These are phyloP conservation scores for Dolichopus griseipennis DNA, from an alignment of 2,888 invertebrate genomes.

Conservation along the genomic window DNA sequence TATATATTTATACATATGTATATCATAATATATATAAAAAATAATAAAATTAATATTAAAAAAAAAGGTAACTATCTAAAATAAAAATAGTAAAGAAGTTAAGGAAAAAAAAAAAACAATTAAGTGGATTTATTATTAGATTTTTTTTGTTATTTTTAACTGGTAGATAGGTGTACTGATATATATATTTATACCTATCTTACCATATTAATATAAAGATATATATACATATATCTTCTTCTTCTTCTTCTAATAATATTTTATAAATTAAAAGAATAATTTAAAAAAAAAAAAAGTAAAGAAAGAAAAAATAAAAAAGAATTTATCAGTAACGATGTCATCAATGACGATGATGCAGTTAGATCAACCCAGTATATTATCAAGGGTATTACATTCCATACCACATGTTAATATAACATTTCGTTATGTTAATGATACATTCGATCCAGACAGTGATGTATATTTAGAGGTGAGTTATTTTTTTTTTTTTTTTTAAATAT, in stretches of 20 bases:
- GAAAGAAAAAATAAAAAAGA: neutral
- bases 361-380: conserved; percentile 75
- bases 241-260: neutral
- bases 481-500: too few relatives aligned
- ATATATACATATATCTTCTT: neutral
- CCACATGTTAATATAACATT: conserved; percentile 88
- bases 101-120: neutral
- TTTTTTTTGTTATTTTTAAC: neutral
- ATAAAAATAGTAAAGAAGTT: neutral
- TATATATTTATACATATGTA: too few relatives aligned
- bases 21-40: neutral
- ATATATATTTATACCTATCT: neutral
- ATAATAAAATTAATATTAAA: neutral
- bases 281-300: neutral
- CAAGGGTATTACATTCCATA: conserved; percentile 77
- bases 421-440: conserved; percentile 81
- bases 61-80: neutral
- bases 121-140: neutral
- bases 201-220: neutral
- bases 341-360: conserved; percentile 52
- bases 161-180: neutral
- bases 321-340: neutral
- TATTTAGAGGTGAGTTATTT: conserved; percentile 70
- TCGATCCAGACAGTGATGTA: conserved; percentile 78
- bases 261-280: neutral